These are phyloP conservation scores for Allygus modestus DNA, from an alignment of 2,888 invertebrate genomes.

Conservation along the genomic window DNA sequence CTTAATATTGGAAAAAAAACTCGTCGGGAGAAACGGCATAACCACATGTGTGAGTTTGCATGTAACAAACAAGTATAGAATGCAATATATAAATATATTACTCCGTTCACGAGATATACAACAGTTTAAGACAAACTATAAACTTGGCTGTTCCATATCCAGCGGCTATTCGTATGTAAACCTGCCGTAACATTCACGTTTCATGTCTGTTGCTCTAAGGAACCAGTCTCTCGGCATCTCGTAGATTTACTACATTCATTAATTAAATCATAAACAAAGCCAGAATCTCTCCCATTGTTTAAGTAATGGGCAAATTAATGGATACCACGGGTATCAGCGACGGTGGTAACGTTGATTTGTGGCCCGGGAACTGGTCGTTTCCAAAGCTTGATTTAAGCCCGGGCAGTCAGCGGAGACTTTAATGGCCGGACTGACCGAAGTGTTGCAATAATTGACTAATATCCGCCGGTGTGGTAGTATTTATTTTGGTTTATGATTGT, in stretches of 20 bases:
- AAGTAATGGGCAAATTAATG: constrained; percentile 21
- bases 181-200: neutral
- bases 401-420: constrained; percentile 19
- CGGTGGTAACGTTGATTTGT: neutral
- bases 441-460: constrained; percentile 8
- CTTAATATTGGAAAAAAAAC: too few relatives aligned
- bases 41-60: too few relatives aligned
- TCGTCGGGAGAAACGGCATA: too few relatives aligned
- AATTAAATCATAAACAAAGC: constrained; percentile 32
- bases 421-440: constrained; percentile 2
- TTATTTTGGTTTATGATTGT: neutral
- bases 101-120: too few relatives aligned
- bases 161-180: too few relatives aligned
- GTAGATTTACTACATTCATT: neutral
- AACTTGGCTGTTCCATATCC: too few relatives aligned
- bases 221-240: neutral
- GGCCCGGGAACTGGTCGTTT: neutral
- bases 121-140: too few relatives aligned
- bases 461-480: neutral
- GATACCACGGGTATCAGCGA: constrained; percentile 13
- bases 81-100: too few relatives aligned
- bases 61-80: too few relatives aligned
- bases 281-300: constrained; percentile 31
- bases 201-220: neutral
- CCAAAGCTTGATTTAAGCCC: constrained; percentile 9